A percentile compares a stretch with the other conserved stretches of the same genome.
phyloP scores from a whole-genome alignment of 2,888 invertebrate genomes.

The Drosophila niveifrons region DNA sequence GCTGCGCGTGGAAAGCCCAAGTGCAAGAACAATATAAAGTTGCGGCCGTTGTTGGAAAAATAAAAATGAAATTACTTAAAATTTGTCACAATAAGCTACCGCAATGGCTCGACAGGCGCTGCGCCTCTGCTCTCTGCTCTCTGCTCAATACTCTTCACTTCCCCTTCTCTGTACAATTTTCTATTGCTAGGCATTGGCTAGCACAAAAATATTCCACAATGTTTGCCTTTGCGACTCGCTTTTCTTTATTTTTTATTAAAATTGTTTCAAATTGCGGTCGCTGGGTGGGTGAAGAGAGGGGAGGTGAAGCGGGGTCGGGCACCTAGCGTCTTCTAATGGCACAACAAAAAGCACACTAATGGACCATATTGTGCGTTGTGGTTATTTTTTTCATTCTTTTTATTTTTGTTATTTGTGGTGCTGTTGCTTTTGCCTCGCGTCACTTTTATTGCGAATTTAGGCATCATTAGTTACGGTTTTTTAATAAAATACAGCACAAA shows the following conservation, averaged over 20 bases:
- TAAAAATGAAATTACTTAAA: conserved; percentile 82
- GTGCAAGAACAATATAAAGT: conserved; percentile 70
- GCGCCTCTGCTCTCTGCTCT: neutral
- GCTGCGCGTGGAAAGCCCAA: conserved; percentile 21
- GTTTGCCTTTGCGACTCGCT: conserved; percentile 52
- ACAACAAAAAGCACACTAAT: conserved; percentile 75
- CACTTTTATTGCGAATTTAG: conserved; percentile 81
- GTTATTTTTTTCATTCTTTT: conserved; percentile 25
- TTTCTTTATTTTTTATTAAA: conserved; percentile 74
- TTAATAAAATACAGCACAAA: conserved; percentile 77
- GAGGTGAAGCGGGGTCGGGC: neutral
- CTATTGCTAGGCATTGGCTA: conserved; percentile 25
- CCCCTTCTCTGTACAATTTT: neutral
- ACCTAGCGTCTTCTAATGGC: conserved; percentile 66
- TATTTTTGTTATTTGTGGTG: neutral
- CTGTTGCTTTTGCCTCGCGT: conserved; percentile 34
- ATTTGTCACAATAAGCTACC: conserved; percentile 80
- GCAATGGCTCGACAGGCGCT: conserved; percentile 22
- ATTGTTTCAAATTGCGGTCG: conserved; percentile 79
- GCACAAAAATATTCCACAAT: conserved; percentile 33
- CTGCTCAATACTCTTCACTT: neutral
- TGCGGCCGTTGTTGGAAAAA: conserved; percentile 61
- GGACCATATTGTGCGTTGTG: conserved; percentile 79
- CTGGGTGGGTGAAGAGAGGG: neutral
- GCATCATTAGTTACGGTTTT: conserved; percentile 82